Evolutionary conservation across 2,888 invertebrate species (phyloP).

Genomic region (Panorpa germanica): DNA sequence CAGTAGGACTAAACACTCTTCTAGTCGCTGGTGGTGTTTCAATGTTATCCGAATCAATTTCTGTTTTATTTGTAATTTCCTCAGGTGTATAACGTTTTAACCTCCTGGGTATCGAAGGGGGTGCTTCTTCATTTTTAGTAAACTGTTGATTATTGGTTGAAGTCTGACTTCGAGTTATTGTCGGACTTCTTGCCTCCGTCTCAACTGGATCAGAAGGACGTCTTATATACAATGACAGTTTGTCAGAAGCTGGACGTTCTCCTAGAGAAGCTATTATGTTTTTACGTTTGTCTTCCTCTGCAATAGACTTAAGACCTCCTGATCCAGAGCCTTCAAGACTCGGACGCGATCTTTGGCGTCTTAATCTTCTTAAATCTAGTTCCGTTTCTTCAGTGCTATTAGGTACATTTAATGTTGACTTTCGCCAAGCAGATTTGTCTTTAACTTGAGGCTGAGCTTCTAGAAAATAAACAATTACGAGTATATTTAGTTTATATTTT

Average conservation of each 20-base stretch:
- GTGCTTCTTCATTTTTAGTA: background rate
- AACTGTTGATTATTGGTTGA: conserved; percentile 2
- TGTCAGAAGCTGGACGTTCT: conserved; percentile 28
- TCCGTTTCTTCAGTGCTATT: conserved; percentile 46
- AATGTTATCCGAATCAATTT: conserved; percentile 79
- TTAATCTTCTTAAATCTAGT: conserved; percentile 36
- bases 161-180: background rate
- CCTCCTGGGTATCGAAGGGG: conserved; percentile 7
- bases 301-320: conserved; percentile 31
- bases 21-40: conserved; percentile 75
- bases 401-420: conserved; percentile 43
- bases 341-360: conserved; percentile 32
- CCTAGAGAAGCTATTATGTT: conserved; percentile 33
- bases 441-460: conserved; percentile 53
- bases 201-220: conserved; percentile 22
- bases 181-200: conserved; percentile 4
- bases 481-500: background rate
- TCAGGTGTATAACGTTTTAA: conserved; percentile 3
- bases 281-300: conserved; percentile 41
- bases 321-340: conserved; percentile 24
- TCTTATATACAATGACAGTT: conserved; percentile 36
- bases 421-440: conserved; percentile 61
- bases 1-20: conserved; percentile 42
- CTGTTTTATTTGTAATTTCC: conserved; percentile 32
- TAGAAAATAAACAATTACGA: conserved; percentile 18